Base-by-base conservation (phyloP, 2,113 vertebrate species). In the Ariopsis seemanni region DNA sequence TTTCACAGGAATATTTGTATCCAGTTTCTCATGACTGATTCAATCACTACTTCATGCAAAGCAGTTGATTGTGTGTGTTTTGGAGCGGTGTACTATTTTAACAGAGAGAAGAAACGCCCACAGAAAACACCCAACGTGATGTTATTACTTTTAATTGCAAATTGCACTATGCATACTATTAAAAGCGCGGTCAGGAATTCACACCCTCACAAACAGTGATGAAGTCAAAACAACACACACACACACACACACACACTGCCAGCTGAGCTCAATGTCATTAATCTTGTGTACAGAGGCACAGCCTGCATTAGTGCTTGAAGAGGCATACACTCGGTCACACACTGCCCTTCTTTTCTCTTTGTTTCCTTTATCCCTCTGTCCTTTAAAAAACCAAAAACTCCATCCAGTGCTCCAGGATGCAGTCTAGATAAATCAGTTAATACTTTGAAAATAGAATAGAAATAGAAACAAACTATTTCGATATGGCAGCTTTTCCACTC, bases 181-280 rank as follows among this genome's bases (percentile, higher is more conserved):
- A 72, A 84, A 71, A 72, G 83, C 57, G 52, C n/a, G 25, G 60
- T 34, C 50, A 89, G 15, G 69, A 86, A 77, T 90, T 85, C 3
- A 25, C 90, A 91, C 90, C 90, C 77, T 87, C 75, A 62, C 88
- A 91, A 72, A 50, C 69, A 85, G 20, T 82, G 53, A 69, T 74
- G 83, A 53, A 87, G 81, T 63, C 75, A 89, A 77, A 89, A 63
- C 86, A 5, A 90, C 83, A 89, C 57, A 86, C 78, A 87, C 85
- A 88, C n/a, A 85, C 87, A 90, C 84, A 90, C 55, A 86, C 84
- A 86, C 85, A 89, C 74, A 63, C 85, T 90, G 88, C 91, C 89
- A 93, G 88, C 91, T 91, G 92, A 92, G 91, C 89, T 93, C 83
- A 91, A 86, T 85, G 92, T 91, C 91, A 93, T 93, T 93, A 93